Conservation (phyloP, 2,797 vertebrate species). For the Cichlasoma orientale region DNA sequence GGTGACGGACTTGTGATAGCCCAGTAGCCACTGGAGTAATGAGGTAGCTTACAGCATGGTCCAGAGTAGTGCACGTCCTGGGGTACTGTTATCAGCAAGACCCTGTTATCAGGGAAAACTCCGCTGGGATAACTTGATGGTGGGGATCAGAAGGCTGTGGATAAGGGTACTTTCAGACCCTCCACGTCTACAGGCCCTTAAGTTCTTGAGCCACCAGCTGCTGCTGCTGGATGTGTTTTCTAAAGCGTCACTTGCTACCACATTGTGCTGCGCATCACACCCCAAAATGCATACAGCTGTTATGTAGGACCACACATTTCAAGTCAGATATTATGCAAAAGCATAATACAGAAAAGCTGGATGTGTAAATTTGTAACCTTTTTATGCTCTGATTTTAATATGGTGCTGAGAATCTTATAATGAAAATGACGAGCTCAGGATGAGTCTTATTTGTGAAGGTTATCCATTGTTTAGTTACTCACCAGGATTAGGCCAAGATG, state of each 20-base stretch:
- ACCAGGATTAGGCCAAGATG: slow-evolving; percentile 70
- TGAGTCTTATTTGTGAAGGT: slow-evolving; percentile 41
- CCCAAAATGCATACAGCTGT: neutral
- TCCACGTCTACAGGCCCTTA: slow-evolving; percentile 53
- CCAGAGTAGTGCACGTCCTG: slow-evolving; percentile 46
- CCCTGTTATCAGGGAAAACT: slow-evolving; percentile 71
- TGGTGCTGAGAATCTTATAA: slow-evolving; percentile 4
- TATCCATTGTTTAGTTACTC: slow-evolving; percentile 61
- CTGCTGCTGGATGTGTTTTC: slow-evolving; percentile 42
- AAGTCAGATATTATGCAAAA: neutral
- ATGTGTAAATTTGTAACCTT: neutral
- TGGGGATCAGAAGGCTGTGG: slow-evolving; percentile 58
- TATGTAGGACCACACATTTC: neutral
- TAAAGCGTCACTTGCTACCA: slow-evolving; percentile 28
- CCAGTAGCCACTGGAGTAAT: slow-evolving; percentile 75
- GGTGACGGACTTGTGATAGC: slow-evolving; percentile 67
- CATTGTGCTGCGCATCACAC: slow-evolving; percentile 22
- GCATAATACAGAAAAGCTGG: neutral
- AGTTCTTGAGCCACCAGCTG: slow-evolving; percentile 35
- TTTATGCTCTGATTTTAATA: slow-evolving; percentile 1
- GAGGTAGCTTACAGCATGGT: slow-evolving; percentile 67
- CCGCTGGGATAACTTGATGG: slow-evolving; percentile 72
- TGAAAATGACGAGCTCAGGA: slow-evolving; percentile 25
- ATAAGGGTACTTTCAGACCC: slow-evolving; percentile 69
- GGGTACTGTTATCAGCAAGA: slow-evolving; percentile 71